Evolutionary conservation across 1,140 invertebrate species (phyloP), one percentile per base, ranked within the genome.

Genomic region (Drosophila guanche): DNA sequence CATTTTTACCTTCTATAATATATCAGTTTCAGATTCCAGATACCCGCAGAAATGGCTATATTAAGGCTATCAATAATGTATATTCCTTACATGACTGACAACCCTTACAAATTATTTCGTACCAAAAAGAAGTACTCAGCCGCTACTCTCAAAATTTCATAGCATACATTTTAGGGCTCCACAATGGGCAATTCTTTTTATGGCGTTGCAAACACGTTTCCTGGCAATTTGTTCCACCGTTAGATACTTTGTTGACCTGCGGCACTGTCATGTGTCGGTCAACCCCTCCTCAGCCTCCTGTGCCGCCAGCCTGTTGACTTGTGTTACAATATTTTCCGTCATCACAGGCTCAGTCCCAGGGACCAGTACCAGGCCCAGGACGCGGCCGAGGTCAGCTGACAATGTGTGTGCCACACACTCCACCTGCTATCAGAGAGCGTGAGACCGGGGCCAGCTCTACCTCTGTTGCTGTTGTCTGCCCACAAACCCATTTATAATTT

Each of bases 401-500:
- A 66, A 75, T 51, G 72, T 74, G 61, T 72, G 50, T 50, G 45
- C 20, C 61, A 37, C 56, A 65, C 61, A 50, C 57, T 65, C 45
- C 23, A 5, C 33, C 50, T 14, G 48, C 62, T 61, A 37, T 2
- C 33, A 4, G 12, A 47, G 65, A 42, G 33, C 42, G 12, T 41
- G 65, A 42, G 33, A 29, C 53, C 25, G 56, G 27, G 41, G 23
- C 45, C 12, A 29, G 58, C 25, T 16, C 16, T 37, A 27, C 55
- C 54, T 40, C 46, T 20, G 57, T 60, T 75, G 77, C 75, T 66
- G 85, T 51, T 58, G 56, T 76, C 55, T 69, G 52, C 76, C 63
- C 73, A 42, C 73, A 76, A 68, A 56, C 55, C 62, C 72, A 86
- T 88, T 86, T 86, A 88, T 86, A 86, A 86, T 88, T 88, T 88